Conservation (phyloP, 2,113 vertebrate genomes). For the Eolophus roseicapilla region DNA sequence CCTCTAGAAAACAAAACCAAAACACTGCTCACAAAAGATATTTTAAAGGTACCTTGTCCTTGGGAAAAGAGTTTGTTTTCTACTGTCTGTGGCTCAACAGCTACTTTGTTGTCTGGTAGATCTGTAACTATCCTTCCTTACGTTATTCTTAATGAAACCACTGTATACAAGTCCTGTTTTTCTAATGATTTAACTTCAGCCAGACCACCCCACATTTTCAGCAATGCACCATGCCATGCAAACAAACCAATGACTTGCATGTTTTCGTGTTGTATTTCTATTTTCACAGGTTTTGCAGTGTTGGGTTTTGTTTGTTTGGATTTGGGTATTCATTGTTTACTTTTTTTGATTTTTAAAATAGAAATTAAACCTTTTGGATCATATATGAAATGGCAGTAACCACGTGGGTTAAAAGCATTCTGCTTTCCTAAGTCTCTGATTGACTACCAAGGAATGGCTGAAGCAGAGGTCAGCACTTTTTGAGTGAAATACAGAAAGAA, state of each 20-base stretch:
- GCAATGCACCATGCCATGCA: not conserved
- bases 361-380: slow-evolving; percentile 16
- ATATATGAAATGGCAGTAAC: not conserved
- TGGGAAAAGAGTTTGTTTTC: not conserved
- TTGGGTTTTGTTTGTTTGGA: not conserved
- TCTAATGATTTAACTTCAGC: not conserved
- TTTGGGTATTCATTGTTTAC: not conserved
- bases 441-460: not conserved
- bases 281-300: not conserved
- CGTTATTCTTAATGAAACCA: not conserved
- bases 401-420: not conserved
- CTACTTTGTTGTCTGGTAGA: not conserved
- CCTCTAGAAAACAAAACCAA: not conserved
- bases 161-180: not conserved
- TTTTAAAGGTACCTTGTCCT: not conserved
- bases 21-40: not conserved
- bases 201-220: not conserved
- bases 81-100: not conserved
- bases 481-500: not conserved
- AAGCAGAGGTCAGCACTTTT: not conserved
- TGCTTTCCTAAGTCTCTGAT: slow-evolving; percentile 12
- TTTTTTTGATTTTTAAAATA: not conserved
- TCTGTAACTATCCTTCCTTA: not conserved
- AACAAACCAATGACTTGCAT: not conserved
- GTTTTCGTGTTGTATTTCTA: not conserved